Percentiles rank a stretch among this genome's conserved stretches.
Evolutionary conservation across 2,888 invertebrate species (phyloP).

Genomic region (Parapristionchus giblindavisi): DNA sequence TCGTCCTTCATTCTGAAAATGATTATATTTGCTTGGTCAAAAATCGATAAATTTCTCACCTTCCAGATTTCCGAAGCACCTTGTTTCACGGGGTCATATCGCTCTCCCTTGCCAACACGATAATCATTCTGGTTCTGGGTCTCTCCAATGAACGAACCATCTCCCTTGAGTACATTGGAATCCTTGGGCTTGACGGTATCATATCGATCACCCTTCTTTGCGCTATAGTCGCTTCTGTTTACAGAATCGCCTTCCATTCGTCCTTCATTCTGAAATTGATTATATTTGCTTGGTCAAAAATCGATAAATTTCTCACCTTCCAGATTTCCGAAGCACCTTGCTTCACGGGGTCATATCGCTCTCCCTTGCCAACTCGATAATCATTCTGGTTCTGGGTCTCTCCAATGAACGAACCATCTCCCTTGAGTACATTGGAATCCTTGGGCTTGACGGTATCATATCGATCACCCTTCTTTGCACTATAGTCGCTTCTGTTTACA

Average conservation of each 20-base stretch:
- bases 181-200: background rate
- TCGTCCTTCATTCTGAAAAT: no score
- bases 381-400: conserved; percentile 42
- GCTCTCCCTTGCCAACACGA: background rate
- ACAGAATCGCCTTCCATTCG: background rate
- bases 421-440: conserved; percentile 42
- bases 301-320: background rate
- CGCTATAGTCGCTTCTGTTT: background rate
- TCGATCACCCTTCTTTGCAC: conserved; percentile 36
- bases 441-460: conserved; percentile 27
- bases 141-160: background rate
- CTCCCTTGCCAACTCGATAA: conserved; percentile 41
- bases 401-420: conserved; percentile 40
- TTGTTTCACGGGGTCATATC: background rate
- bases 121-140: background rate
- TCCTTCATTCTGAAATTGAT: background rate
- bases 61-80: background rate
- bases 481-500: conserved; percentile 44
- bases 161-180: background rate
- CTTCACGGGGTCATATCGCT: conserved; percentile 43
- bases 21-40: no score
- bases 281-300: background rate
- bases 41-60: no score
- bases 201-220: background rate
- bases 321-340: conserved; percentile 47